Evolutionary conservation across 1,140 invertebrate species (phyloP).

Genomic region (Lerema accius): DNA sequence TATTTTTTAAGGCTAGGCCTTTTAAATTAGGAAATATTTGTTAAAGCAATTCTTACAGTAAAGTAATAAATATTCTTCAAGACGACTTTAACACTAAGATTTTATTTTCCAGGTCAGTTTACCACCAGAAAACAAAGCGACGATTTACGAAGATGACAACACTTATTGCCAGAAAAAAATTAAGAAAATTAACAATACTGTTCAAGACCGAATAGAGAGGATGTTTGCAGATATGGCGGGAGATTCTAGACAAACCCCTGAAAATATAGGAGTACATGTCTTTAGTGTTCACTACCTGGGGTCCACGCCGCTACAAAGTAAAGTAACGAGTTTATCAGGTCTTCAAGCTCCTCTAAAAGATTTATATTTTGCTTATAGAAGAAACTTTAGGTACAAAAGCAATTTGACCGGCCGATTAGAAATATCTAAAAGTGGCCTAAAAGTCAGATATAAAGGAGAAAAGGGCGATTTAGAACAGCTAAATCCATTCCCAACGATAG

Average conservation of each 20-base stretch:
- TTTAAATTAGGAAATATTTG: no score
- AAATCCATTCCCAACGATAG: slow-evolving; percentile 94
- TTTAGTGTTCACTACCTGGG: slow-evolving; percentile 93
- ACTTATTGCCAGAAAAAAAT: slow-evolving; percentile 68
- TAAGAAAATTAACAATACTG: slow-evolving; percentile 85
- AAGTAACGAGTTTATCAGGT: slow-evolving; percentile 91
- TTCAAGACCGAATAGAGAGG: slow-evolving; percentile 92
- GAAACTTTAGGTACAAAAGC: slow-evolving; percentile 76
- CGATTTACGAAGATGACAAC: slow-evolving; percentile 70
- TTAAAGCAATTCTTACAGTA: no score
- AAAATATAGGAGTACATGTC: slow-evolving; percentile 80
- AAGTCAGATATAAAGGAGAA: slow-evolving; percentile 84
- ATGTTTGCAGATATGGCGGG: slow-evolving; percentile 92
- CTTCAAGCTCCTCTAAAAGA: slow-evolving; percentile 91
- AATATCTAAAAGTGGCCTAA: slow-evolving; percentile 87
- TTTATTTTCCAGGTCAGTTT: slow-evolving; percentile 60
- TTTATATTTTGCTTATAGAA: slow-evolving; percentile 88
- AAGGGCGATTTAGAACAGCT: slow-evolving; percentile 83
- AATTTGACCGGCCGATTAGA: slow-evolving; percentile 84
- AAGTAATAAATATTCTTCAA: background rate
- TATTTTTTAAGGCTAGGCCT: no score
- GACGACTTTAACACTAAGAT: no score
- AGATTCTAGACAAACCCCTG: slow-evolving; percentile 80
- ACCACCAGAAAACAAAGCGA: slow-evolving; percentile 55
- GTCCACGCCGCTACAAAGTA: slow-evolving; percentile 88